Base-by-base conservation (phyloP, 1,140 invertebrate genomes). In the Penaeus chinensis region DNA sequence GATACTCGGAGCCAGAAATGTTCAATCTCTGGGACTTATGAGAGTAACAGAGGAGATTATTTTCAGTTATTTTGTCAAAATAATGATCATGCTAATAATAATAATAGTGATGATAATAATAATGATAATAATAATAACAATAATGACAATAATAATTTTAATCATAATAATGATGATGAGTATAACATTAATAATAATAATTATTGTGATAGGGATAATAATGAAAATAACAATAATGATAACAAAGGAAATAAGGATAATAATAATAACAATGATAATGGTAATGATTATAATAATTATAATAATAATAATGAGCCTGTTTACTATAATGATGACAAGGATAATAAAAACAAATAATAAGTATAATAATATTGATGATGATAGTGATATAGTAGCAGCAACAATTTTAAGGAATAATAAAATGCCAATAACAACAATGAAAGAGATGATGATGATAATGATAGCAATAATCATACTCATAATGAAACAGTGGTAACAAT, bases 241-340 rank as follows among this genome's bases (percentile, higher is more conserved):
- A 66, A 66, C 1, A 66, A 66, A 20, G n/a, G n/a, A 19, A 66
- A 66, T 66, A 66, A 66, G 3, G 11, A 66, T 66, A 66, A 66
- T 66, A 66, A 66, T 13, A 66, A 66, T 66, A 66, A 66, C 24
- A 66, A 66, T 66, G 11, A 66, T 66, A 66, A 66, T 66, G 20
- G 11, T 66, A 66, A 13, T 13, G 3, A 4, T 66, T 0, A 66
- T 66, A 0, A 4, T 66, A 5, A 66, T 24, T 7, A 13, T 66
- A 5, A 22, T 24, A 32, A 32, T 32, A 32, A 32, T 32, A 32
- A 32, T 32, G 32, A 32, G 0, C 32, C 32, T 32, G 32, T 32
- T 2, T 32, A 32, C 32, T 0, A 66, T 66, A 66, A 8, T 66
- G 11, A 8, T 66, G 11, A 66, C 5, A 13, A 66, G 3, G 11